These are phyloP conservation scores for Plectus sambesii DNA, from an alignment of 1,140 invertebrate genomes.

Conservation along the genomic window DNA sequence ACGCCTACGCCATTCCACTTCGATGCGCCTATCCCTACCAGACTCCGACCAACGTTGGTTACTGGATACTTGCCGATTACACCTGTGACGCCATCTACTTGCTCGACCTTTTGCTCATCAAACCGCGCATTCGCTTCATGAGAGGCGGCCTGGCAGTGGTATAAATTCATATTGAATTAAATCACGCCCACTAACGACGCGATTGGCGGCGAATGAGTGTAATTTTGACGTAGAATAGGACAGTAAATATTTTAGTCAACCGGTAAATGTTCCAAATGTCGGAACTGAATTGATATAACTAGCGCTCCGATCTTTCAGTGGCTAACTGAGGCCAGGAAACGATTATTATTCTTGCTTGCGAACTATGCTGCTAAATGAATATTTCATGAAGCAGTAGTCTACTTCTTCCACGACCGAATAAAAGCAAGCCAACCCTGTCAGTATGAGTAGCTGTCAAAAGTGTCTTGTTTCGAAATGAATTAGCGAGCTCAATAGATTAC, in stretches of 20 bases:
- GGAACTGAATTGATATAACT: conserved; percentile 1
- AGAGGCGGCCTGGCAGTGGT: conserved; percentile 43
- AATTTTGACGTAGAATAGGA: conserved; percentile 54
- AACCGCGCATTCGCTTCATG: conserved; percentile 54
- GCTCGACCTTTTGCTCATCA: conserved; percentile 67
- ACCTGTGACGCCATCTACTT: conserved; percentile 69
- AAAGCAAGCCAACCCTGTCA: no score
- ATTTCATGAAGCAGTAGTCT: no score
- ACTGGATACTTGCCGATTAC: conserved; percentile 68
- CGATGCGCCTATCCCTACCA: conserved; percentile 72
- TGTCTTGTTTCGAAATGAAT: not conserved
- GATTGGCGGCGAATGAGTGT: conserved; percentile 47
- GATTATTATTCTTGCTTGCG: no score
- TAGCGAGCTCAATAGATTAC: no score
- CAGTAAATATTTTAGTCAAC: conserved; percentile 4
- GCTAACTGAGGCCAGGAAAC: no score
- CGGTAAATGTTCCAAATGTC: not conserved
- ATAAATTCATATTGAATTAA: not conserved
- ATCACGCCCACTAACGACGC: conserved; percentile 4
- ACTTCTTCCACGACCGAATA: no score
- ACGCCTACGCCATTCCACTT: conserved; percentile 71
- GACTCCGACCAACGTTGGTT: conserved; percentile 55
- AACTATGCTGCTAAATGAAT: no score
- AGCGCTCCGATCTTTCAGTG: no score
- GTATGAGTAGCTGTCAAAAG: not conserved